Conservation (phyloP, 2,888 invertebrate genomes). For the Pocota personata region DNA sequence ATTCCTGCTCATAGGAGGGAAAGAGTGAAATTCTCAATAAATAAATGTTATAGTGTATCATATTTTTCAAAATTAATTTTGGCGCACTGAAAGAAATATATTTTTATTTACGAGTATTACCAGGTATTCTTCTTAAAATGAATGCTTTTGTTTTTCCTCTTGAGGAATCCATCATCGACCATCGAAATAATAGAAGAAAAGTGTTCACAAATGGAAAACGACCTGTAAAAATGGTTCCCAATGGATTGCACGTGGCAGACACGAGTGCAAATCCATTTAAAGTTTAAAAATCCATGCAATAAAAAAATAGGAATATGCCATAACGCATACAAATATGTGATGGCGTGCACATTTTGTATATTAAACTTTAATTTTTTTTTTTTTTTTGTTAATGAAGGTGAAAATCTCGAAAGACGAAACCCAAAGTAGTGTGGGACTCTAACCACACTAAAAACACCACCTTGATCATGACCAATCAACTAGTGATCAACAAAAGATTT, state of each 20-base stretch:
- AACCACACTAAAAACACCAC: too few species aligned
- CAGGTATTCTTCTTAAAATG: background rate
- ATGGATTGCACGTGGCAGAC: slow-evolving; percentile 8
- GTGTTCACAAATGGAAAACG: background rate
- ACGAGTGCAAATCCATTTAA: slow-evolving; percentile 37
- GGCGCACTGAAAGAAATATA: background rate
- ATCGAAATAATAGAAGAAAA: background rate
- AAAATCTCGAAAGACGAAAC: too few species aligned
- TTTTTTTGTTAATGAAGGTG: too few species aligned
- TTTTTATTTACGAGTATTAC: background rate
- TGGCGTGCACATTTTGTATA: too few species aligned
- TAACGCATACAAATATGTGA: slow-evolving; percentile 42
- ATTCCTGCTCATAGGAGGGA: background rate
- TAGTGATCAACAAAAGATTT: too few species aligned
- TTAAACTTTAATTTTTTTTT: too few species aligned
- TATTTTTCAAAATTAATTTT: background rate
- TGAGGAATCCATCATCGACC: background rate
- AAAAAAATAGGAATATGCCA: slow-evolving; percentile 29
- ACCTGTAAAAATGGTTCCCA: too few species aligned
- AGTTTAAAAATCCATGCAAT: slow-evolving; percentile 28
- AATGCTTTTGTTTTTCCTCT: background rate
- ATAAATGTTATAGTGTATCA: background rate
- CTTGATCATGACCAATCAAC: too few species aligned
- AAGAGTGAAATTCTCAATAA: background rate
- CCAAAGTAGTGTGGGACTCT: too few species aligned